Evolutionary conservation across 2,113 vertebrate species (phyloP).

Genomic region (Elaphurus davidianus): DNA sequence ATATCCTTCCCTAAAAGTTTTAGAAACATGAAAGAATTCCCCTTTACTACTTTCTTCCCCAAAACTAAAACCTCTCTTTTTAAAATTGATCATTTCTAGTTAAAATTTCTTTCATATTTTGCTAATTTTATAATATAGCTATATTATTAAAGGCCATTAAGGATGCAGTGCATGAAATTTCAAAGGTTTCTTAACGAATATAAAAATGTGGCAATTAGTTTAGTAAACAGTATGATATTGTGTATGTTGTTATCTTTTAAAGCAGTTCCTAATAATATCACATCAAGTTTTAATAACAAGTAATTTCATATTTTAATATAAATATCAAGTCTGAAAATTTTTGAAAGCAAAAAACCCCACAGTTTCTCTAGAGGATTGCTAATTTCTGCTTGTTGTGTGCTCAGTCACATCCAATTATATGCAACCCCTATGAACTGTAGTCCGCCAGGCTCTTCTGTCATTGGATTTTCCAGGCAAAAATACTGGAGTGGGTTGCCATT

Average conservation of each 20-base stretch:
- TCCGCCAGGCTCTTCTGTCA: not conserved
- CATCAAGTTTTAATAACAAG: not conserved
- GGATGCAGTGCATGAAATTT: not conserved
- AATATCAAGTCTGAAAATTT: not conserved
- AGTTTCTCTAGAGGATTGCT: not conserved
- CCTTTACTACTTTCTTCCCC: not conserved
- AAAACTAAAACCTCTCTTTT: not conserved
- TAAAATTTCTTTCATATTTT: not conserved
- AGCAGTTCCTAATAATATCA: not conserved
- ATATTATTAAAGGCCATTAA: not conserved
- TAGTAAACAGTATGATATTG: not conserved
- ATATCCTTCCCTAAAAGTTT: not conserved
- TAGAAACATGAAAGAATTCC: not conserved
- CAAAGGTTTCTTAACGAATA: not conserved
- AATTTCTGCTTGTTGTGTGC: not conserved
- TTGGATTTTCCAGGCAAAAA: not conserved
- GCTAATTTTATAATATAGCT: not conserved
- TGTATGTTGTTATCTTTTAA: not conserved
- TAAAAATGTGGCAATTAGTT: not conserved
- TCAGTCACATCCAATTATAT: not conserved
- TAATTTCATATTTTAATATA: not conserved
- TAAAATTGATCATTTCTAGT: not conserved
- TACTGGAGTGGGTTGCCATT: not conserved
- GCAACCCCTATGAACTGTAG: not conserved
- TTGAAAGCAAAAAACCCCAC: not conserved